phyloP scores from a whole-genome alignment of 2,113 vertebrate species.

The Triplophysa rosa region DNA sequence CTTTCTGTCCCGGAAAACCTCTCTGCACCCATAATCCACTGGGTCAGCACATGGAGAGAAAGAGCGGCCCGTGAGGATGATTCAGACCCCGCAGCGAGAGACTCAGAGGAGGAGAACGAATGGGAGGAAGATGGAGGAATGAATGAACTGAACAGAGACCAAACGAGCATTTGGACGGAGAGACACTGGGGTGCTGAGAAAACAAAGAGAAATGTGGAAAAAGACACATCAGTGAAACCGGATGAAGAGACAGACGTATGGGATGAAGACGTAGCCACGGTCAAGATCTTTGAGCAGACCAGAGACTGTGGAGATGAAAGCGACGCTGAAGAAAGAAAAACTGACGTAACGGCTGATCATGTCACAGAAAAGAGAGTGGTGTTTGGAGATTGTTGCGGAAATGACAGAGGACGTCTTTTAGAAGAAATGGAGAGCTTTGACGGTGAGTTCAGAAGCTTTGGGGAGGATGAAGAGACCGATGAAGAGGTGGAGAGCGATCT shows the following conservation, averaged over 20 bases:
- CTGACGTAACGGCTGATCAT: neutral
- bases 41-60: conserved; percentile 74
- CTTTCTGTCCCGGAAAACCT: neutral
- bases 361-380: conserved; percentile 32
- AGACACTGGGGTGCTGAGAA: conserved; percentile 67
- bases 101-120: conserved; percentile 35
- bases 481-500: conserved; percentile 42
- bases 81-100: conserved; percentile 33
- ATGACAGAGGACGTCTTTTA: conserved; percentile 34
- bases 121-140: conserved; percentile 43
- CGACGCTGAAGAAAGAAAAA: neutral
- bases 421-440: conserved; percentile 8
- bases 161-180: conserved; percentile 51
- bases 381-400: conserved; percentile 66
- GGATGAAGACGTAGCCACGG: neutral
- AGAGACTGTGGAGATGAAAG: neutral
- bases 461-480: conserved; percentile 23
- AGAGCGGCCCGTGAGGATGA: conserved; percentile 64
- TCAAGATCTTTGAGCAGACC: neutral
- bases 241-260: neutral
- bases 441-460: conserved; percentile 5
- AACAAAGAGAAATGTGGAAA: conserved; percentile 39
- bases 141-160: conserved; percentile 52
- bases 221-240: neutral
- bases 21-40: conserved; percentile 55